Evolutionary conservation across 2,113 vertebrate species (phyloP), one percentile per base, ranked within the genome.

Genomic region (Hyaena hyaena): DNA sequence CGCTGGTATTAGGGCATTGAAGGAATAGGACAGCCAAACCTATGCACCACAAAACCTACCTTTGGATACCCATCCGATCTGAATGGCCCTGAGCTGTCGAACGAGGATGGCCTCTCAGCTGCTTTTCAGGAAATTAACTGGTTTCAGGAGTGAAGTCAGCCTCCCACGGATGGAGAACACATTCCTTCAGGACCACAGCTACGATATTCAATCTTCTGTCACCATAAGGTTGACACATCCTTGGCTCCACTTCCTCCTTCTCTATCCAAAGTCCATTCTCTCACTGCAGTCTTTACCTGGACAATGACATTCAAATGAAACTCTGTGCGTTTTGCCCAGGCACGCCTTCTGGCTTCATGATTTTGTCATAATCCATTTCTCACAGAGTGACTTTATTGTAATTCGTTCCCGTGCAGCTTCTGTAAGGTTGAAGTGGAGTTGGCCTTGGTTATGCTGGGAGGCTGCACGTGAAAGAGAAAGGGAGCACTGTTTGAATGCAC

Each of bases 1-100:
- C 68, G 39, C 16, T 88, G 71, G 50, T 31, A 31, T 2, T 0
- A 17, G 23, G 9, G 17, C 33, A 0, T 1, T 24, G 26, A 55
- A 48, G 58, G 39, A 88, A 33, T 10, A 19, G 55, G 26, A 23
- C 45, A 10, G 21, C 45, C 35, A 31, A 5, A 16, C 0, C 53
- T 9, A 1, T 0, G 14, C 48, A 17, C 61, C 55, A 14, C 4
- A 0, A 3, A 10, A 7, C 11, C 48, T 0, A 7, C 16, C 33
- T 14, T 4, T 0, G 4, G 77, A 2, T 0, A 3, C 55, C 53
- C 12, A 1, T 21, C 3, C 1, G 10, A 21, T 17, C 1, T 33
- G 69, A 88, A 10, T 9, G 0, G 8, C 23, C 1, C 39, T 5
- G 2, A 58, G 28, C 43, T 4, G 0, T 14, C 24, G 5, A 24